These are phyloP conservation scores for Meriones psammophilus DNA, from an alignment of 2,797 vertebrate species.

Conservation along the genomic window DNA sequence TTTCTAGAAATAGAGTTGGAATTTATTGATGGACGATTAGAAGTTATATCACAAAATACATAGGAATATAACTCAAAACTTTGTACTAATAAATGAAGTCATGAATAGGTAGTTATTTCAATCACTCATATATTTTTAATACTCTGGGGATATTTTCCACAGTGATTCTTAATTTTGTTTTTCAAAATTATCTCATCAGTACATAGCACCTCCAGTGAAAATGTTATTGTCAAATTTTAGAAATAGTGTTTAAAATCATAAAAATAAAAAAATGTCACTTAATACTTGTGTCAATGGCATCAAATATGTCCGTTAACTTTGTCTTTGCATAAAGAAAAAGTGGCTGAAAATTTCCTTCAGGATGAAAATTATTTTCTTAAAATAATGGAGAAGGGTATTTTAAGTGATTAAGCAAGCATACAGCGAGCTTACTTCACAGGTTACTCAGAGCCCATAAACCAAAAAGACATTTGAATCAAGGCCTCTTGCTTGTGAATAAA, in stretches of 20 bases:
- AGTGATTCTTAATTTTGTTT: neutral
- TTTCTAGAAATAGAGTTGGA: neutral
- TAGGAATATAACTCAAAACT: neutral
- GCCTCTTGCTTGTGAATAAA: neutral
- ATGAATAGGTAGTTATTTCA: neutral
- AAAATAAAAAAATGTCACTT: neutral
- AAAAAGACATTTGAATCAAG: neutral
- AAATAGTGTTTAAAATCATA: neutral
- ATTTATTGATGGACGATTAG: neutral
- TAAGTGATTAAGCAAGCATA: neutral
- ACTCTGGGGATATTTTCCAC: neutral
- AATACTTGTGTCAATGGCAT: neutral
- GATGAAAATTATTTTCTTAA: neutral
- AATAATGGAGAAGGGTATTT: neutral
- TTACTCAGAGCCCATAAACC: neutral
- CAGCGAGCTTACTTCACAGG: neutral
- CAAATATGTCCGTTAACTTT: neutral
- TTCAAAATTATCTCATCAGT: neutral
- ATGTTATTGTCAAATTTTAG: neutral
- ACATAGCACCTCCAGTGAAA: neutral
- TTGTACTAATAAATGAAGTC: neutral
- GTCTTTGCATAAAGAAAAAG: neutral
- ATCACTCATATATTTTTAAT: neutral
- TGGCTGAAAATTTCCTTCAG: neutral
- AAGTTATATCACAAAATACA: neutral